These are phyloP conservation scores for Syngnathoides biaculeatus DNA, from an alignment of 2,113 vertebrate genomes.

Conservation along the genomic window DNA sequence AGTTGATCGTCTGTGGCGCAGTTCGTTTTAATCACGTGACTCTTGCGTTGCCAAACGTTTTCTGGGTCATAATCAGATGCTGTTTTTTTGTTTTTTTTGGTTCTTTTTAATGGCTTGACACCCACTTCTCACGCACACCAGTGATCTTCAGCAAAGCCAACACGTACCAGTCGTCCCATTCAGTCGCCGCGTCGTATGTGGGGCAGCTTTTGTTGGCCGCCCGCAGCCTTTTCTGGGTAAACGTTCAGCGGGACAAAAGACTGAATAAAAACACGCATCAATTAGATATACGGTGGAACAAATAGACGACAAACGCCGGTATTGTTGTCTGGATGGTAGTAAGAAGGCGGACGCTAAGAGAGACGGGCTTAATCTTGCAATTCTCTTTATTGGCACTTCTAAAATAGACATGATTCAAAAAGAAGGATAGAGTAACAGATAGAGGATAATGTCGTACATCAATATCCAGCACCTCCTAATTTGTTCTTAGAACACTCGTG, in stretches of 20 bases:
- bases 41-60: not conserved
- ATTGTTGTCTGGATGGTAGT: slow-evolving; percentile 62
- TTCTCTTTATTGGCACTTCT: not conserved
- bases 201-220: slow-evolving; percentile 65
- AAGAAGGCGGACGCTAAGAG: not conserved
- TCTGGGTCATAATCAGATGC: slow-evolving; percentile 13
- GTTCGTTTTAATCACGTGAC: not conserved
- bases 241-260: slow-evolving; percentile 55
- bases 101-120: slow-evolving; percentile 21
- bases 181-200: slow-evolving; percentile 44
- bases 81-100: slow-evolving; percentile 7
- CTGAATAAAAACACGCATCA: slow-evolving; percentile 30
- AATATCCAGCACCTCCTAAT: not conserved
- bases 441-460: not conserved
- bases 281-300: slow-evolving; percentile 32
- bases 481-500: not conserved
- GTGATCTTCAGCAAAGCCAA: slow-evolving; percentile 40
- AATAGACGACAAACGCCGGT: slow-evolving; percentile 23
- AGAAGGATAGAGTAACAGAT: not conserved
- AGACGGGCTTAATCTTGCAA: not conserved
- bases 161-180: slow-evolving; percentile 40
- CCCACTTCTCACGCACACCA: slow-evolving; percentile 55
- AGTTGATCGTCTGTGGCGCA: not conserved
- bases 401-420: not conserved
- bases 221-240: slow-evolving; percentile 18